Conservation (phyloP, 2,797 vertebrate species). For the Echiichthys vipera region DNA sequence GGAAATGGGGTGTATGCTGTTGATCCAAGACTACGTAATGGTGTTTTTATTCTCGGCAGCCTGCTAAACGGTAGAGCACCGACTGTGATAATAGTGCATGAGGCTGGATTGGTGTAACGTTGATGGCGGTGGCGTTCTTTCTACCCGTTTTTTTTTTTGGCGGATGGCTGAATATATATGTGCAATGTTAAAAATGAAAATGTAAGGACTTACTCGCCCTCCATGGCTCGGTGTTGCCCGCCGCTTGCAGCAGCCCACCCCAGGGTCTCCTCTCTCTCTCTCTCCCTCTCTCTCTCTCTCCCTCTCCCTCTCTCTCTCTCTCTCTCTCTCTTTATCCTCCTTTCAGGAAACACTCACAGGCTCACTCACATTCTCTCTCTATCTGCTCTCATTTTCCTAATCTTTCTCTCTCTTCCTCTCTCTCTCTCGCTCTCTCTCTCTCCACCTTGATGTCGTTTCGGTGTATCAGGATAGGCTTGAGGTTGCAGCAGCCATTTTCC, state of each 20-base stretch:
- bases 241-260: constrained; percentile 85
- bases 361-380: constrained; percentile 78
- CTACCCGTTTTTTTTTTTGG: constrained; percentile 45
- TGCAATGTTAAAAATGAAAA: constrained; percentile 79
- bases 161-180: constrained; percentile 55
- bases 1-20: constrained; percentile 80
- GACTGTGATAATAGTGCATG: constrained; percentile 65
- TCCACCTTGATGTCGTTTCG: constrained; percentile 86
- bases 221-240: constrained; percentile 88
- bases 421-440: constrained; percentile 61
- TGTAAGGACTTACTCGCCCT: constrained; percentile 89
- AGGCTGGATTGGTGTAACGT: constrained; percentile 66
- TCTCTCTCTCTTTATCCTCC: constrained; percentile 76
- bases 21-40: constrained; percentile 82
- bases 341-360: constrained; percentile 78
- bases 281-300: constrained; percentile 68
- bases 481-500: constrained; percentile 91
- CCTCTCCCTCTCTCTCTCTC: constrained; percentile 66
- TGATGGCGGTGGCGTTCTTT: constrained; percentile 63
- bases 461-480: constrained; percentile 87
- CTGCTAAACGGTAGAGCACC: constrained; percentile 65
- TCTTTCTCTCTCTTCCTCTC: constrained; percentile 71
- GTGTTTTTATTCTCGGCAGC: constrained; percentile 78
- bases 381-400: constrained; percentile 82
- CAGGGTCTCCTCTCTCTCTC: constrained; percentile 82